Conservation (phyloP, 2,113 vertebrate genomes). For the Epinephelus moara region DNA sequence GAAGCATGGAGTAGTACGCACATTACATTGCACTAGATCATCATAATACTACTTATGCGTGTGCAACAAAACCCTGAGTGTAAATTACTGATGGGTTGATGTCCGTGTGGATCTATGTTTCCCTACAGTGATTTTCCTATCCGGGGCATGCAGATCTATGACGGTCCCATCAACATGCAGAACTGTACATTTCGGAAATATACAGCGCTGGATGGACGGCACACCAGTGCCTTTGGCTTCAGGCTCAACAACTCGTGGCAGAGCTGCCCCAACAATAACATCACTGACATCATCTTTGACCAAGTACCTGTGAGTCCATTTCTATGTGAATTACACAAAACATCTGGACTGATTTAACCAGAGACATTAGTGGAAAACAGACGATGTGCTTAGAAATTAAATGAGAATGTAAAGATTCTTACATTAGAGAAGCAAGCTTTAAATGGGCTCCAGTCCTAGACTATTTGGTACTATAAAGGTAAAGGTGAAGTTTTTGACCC, state of each 20-base stretch:
- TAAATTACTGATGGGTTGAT: too few relatives aligned
- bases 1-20: too few relatives aligned
- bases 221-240: conserved; percentile 97
- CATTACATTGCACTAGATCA: too few relatives aligned
- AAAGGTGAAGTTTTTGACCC: neutral
- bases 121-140: conserved; percentile 92
- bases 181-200: conserved; percentile 98
- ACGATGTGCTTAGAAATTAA: neutral
- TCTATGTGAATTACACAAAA: neutral
- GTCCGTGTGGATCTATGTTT: conserved; percentile 36
- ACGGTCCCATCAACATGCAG: conserved; percentile 94
- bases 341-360: neutral
- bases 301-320: conserved; percentile 91
- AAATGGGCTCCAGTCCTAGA: neutral
- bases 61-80: too few relatives aligned
- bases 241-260: conserved; percentile 98
- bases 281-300: conserved; percentile 89
- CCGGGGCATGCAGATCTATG: conserved; percentile 96
- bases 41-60: too few relatives aligned
- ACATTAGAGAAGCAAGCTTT: neutral
- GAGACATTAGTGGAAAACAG: neutral
- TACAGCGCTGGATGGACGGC: conserved; percentile 90
- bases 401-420: neutral
- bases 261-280: conserved; percentile 97
- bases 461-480: too few relatives aligned